These are phyloP conservation scores for Pseudomugil gertrudae DNA, from an alignment of 2,797 vertebrate species.

Conservation along the genomic window DNA sequence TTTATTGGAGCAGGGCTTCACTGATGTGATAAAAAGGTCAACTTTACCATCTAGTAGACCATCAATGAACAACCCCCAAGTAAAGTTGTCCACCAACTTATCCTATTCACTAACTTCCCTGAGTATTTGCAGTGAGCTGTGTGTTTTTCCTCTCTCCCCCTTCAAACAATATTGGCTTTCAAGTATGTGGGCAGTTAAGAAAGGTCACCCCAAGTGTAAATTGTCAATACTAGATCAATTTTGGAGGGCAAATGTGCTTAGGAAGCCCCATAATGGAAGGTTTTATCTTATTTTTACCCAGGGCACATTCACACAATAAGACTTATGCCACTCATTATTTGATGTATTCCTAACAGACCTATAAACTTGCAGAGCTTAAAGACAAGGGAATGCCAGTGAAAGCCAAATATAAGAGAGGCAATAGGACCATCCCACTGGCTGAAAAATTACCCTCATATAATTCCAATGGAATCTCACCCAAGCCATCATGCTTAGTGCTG, in stretches of 20 bases:
- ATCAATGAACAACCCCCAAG: constrained; percentile 47
- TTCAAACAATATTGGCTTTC: constrained; percentile 76
- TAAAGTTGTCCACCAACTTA: constrained; percentile 52
- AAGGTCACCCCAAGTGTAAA: constrained; percentile 85
- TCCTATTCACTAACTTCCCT: constrained; percentile 68
- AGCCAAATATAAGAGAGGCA: constrained; percentile 67
- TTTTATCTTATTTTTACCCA: constrained; percentile 83
- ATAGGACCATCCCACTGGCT: constrained; percentile 67
- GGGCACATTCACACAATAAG: constrained; percentile 78
- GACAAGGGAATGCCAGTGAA: constrained; percentile 75
- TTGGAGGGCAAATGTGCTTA: constrained; percentile 81
- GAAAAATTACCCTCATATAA: constrained; percentile 84
- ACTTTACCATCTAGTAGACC: constrained; percentile 43
- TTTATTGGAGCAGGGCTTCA: constrained; percentile 42
- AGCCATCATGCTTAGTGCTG: constrained; percentile 76
- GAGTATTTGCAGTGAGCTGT: constrained; percentile 59
- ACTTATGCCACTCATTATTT: constrained; percentile 79
- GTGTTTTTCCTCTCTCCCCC: constrained; percentile 55
- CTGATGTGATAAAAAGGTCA: constrained; percentile 50
- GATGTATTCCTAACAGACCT: constrained; percentile 84
- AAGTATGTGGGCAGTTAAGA: constrained; percentile 78
- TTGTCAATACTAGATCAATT: constrained; percentile 83
- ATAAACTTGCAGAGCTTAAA: constrained; percentile 80
- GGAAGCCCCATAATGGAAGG: constrained; percentile 78
- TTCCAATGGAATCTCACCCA: constrained; percentile 75